phyloP scores from a whole-genome alignment of 2,888 invertebrate species.

The Eupithecia tripunctaria region DNA sequence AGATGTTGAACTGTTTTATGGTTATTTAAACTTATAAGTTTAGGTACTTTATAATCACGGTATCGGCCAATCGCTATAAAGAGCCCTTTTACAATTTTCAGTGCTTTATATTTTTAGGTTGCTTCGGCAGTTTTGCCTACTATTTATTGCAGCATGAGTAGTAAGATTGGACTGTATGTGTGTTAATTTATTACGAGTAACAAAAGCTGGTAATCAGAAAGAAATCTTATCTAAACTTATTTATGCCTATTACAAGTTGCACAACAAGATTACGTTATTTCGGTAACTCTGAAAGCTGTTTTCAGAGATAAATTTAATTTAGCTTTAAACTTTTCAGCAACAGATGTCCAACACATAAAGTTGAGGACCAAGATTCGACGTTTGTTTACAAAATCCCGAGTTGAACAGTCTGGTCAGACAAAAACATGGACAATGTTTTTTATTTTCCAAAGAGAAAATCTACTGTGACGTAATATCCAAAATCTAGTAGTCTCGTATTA shows the following conservation, averaged over 20 bases:
- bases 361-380: slow-evolving; percentile 44
- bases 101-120: too few species aligned
- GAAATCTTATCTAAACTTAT: slow-evolving; percentile 40
- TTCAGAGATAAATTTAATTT: slow-evolving; percentile 51
- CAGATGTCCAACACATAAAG: slow-evolving; percentile 53
- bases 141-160: too few species aligned
- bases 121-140: too few species aligned
- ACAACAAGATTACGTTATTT: slow-evolving; percentile 41
- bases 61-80: background rate
- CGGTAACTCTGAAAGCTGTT: slow-evolving; percentile 43
- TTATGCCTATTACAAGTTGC: slow-evolving; percentile 43
- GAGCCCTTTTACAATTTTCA: background rate
- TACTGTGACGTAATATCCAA: background rate
- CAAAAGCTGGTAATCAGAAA: slow-evolving; percentile 5
- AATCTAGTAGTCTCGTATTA: background rate
- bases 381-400: slow-evolving; percentile 34
- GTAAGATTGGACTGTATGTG: background rate
- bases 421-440: background rate
- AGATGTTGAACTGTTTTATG: too few species aligned
- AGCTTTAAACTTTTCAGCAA: slow-evolving; percentile 52
- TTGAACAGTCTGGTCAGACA: background rate
- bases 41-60: background rate
- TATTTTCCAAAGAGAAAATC: background rate
- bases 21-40: too few species aligned
- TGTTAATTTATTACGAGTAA: background rate